Evolutionary conservation across 2,113 vertebrate species (phyloP).

Genomic region (Leucoraja erinaceus): DNA sequence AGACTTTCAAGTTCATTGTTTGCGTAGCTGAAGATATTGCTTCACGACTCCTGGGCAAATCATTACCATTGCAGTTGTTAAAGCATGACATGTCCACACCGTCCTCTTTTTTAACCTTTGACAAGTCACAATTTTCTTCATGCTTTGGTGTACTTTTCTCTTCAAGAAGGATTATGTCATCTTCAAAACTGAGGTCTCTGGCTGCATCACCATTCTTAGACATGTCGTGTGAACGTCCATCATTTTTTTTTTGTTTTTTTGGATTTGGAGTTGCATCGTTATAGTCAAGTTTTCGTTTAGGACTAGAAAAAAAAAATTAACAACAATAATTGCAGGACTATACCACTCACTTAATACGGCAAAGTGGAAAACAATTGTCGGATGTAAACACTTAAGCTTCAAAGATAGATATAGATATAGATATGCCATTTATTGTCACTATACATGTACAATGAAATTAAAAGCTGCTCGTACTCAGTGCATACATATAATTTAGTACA

Average conservation of each 20-base stretch:
- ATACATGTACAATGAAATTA: no score
- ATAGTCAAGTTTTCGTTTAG: slow-evolving; percentile 52
- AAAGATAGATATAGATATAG: no score
- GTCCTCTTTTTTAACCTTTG: slow-evolving; percentile 58
- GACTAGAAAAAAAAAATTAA: slow-evolving; percentile 25
- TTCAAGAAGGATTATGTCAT: slow-evolving; percentile 74
- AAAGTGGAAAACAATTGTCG: not conserved
- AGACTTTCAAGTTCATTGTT: slow-evolving; percentile 51
- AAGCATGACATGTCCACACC: slow-evolving; percentile 43
- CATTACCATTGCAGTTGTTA: slow-evolving; percentile 39
- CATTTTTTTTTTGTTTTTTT: slow-evolving; percentile 56
- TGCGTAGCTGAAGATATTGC: slow-evolving; percentile 55
- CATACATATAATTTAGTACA: no score
- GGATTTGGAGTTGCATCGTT: slow-evolving; percentile 41
- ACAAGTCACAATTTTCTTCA: slow-evolving; percentile 47
- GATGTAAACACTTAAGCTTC: not conserved
- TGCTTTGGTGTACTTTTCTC: slow-evolving; percentile 72
- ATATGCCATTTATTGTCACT: no score
- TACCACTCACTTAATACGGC: not conserved
- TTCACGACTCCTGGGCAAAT: slow-evolving; percentile 40
- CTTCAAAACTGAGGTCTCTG: slow-evolving; percentile 50
- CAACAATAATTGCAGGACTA: not conserved
- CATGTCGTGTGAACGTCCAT: not conserved
- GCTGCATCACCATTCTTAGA: slow-evolving; percentile 44
- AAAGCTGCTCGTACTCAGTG: no score